Evolutionary conservation across 2,113 vertebrate genomes (phyloP).

Genomic region (Ursus arctos): DNA sequence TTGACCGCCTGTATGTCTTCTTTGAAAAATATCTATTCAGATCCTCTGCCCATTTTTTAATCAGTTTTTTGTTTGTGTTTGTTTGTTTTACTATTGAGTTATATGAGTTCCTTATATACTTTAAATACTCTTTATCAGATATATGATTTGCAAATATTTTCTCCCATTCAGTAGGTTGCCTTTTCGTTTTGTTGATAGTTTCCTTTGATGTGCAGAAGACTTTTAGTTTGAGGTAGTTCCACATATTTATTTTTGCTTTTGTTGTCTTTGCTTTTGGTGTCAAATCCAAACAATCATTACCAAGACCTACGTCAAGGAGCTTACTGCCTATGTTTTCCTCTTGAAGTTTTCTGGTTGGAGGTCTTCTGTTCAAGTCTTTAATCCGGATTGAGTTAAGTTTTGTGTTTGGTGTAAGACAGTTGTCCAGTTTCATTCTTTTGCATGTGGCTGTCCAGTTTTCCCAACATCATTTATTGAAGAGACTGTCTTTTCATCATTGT

Average conservation of each 20-base stretch:
- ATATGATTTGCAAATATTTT: not conserved
- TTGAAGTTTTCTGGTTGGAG: not conserved
- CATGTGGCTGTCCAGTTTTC: not conserved
- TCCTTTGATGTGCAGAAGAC: not conserved
- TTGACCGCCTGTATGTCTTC: not conserved
- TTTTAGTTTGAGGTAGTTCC: not conserved
- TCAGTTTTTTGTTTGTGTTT: not conserved
- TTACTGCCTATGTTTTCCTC: not conserved
- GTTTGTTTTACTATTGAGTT: not conserved
- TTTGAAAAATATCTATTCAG: not conserved
- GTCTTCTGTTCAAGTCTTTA: not conserved
- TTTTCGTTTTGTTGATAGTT: not conserved
- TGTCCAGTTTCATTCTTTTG: not conserved
- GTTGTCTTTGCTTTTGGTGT: not conserved
- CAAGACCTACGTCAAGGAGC: not conserved
- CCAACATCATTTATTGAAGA: not conserved
- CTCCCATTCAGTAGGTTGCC: not conserved
- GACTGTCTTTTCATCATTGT: not conserved
- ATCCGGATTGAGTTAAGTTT: not conserved
- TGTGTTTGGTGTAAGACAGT: not conserved
- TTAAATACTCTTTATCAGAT: not conserved
- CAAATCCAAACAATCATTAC: not conserved
- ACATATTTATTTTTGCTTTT: not conserved
- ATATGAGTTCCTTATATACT: not conserved
- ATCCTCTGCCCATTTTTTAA: not conserved